Base-by-base conservation (phyloP, 2,797 vertebrate genomes). In the Gobionotothen gibberifrons region DNA sequence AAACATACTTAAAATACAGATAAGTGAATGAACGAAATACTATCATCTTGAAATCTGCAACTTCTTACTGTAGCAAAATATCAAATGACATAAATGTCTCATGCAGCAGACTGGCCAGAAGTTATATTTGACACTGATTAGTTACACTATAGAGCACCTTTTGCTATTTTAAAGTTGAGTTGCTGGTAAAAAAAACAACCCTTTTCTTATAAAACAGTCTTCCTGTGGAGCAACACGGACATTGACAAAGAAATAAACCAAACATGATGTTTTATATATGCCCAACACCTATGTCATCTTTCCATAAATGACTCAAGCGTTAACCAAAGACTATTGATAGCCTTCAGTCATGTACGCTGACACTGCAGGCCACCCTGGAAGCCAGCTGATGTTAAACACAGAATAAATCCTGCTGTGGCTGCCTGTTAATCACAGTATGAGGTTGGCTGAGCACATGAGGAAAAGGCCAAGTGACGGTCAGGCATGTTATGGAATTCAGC, bases 131-230 rank as follows among this genome's bases (percentile, higher is more conserved):
- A 59, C 47, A 15, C 17, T 77, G 69, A 47, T 68, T 77, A 78
- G 87, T 78, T 59, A 66, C 74, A 52, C 46, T 26, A 26, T 16
- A 10, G 2, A 76, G 32, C 21, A 46, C 59, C 51, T 26, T 6
- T 6, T 9, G 62, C 51, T 69, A 9, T 74, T 80, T 69, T 60
- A 51, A 22, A 75, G 61, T 66, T 22, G 14, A 72, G 46, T 70
- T 65, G 36, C 46, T 56, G 64, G 48, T 51, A 17, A n/a, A 59
- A 29, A 54, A 9, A 17, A 17, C 4, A 16, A 47, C 48, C 16
- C 15, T 52, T 74, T 56, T 32, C 70, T 47, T 63, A 43, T 79
- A 66, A 77, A 85, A 77, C 39, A n/a, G 49, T 58, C 19, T 64
- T 64, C 26, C 42, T 70, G 43, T 55, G 49, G 48, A 67, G 73